Conservation (phyloP, 2,888 invertebrate genomes). For the Zootermopsis nevadensis region DNA sequence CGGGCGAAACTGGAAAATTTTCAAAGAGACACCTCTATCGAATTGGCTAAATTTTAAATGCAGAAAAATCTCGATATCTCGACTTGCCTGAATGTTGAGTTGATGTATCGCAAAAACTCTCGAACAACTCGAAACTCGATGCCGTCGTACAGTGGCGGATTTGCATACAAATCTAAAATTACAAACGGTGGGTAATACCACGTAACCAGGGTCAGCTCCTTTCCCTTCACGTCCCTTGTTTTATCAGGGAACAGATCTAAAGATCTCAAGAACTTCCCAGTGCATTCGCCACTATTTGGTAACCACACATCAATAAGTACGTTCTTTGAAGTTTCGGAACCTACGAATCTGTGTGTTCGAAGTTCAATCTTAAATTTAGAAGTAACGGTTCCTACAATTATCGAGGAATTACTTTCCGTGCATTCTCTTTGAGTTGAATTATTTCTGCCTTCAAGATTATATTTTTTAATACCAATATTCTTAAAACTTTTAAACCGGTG, state of each 20-base stretch:
- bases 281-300: background rate
- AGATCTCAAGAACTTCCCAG: background rate
- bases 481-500: background rate
- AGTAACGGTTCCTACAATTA: background rate
- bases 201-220: constrained; percentile 1
- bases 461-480: background rate
- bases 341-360: constrained; percentile 26
- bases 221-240: constrained; percentile 1
- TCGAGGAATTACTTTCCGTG: background rate
- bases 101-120: constrained; percentile 12
- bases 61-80: too few species aligned
- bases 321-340: background rate
- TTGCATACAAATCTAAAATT: background rate
- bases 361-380: background rate
- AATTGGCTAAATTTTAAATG: too few species aligned
- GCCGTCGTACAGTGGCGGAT: constrained; percentile 6
- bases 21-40: too few species aligned
- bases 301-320: constrained; percentile 8
- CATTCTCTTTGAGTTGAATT: background rate
- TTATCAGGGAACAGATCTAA: constrained; percentile 25
- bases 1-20: too few species aligned
- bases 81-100: constrained; percentile 30
- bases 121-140: constrained; percentile 14
- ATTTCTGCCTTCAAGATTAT: too few species aligned
- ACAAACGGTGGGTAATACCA: constrained; percentile 28